Evolutionary conservation across 2,888 invertebrate genomes (phyloP).

Genomic region (Thereva unica): DNA sequence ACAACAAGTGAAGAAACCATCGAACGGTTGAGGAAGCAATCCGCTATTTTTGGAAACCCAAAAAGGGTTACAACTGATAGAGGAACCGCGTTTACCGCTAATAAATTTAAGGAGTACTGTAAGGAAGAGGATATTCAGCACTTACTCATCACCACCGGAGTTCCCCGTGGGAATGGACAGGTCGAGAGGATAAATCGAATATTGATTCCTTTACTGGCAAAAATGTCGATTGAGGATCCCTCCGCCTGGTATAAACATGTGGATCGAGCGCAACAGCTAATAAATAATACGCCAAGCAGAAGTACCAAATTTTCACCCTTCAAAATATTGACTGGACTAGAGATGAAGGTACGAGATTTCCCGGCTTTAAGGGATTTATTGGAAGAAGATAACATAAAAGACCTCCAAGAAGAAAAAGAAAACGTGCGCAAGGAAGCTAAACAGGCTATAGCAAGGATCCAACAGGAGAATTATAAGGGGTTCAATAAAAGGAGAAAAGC

Average conservation of each 20-base stretch:
- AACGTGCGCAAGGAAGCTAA: neutral
- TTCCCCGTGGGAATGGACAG: slow-evolving; percentile 52
- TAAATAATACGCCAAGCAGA: slow-evolving; percentile 47
- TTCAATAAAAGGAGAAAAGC: slow-evolving; percentile 3
- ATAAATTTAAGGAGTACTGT: slow-evolving; percentile 49
- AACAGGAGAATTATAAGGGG: slow-evolving; percentile 7
- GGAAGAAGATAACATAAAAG: slow-evolving; percentile 4
- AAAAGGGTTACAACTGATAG: slow-evolving; percentile 51
- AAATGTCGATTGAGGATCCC: slow-evolving; percentile 49
- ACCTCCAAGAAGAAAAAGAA: slow-evolving; percentile 12
- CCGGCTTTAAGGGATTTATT: slow-evolving; percentile 19
- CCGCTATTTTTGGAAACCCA: slow-evolving; percentile 40
- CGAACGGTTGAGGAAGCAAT: slow-evolving; percentile 5
- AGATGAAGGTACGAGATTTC: neutral
- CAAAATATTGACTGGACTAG: slow-evolving; percentile 35
- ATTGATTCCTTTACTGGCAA: slow-evolving; percentile 49
- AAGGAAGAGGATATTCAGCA: slow-evolving; percentile 46
- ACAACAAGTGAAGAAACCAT: neutral
- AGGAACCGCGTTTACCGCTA: slow-evolving; percentile 52
- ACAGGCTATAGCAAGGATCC: neutral
- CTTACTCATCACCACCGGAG: slow-evolving; percentile 47
- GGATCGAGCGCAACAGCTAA: slow-evolving; percentile 39
- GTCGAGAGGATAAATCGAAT: slow-evolving; percentile 49
- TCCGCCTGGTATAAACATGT: slow-evolving; percentile 48
- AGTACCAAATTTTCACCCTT: slow-evolving; percentile 41